Evolutionary conservation across 2,888 invertebrate species (phyloP), one percentile per base, ranked within the genome.

Genomic region (Drosophila koepferae): DNA sequence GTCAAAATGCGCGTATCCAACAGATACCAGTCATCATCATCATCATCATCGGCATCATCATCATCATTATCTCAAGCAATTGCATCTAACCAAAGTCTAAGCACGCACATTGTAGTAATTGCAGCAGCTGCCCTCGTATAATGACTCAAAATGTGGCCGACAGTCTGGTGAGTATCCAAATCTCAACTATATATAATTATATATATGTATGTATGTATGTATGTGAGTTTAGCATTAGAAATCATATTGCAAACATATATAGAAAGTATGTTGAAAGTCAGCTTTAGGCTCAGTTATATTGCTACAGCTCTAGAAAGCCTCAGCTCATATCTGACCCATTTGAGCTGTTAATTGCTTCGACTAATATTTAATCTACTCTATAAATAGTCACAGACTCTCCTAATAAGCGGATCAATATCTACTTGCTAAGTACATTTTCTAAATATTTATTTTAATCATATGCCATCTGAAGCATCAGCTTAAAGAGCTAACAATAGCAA

Each of bases 141-240:
- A 93, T 93, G 93, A 92, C 90, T 86, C 92, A 93, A 92, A 93
- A 92, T 93, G 93, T 91, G 86, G 92, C 93, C 86, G 93, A 93
- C 81, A 93, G 93, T 91, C 91, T 93, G 93, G 93, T 93, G 89
- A 91, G 93, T 91, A 77, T 31, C 20, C 41, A 34, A 58, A 20
- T 48, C 51, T 16, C 38, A 3, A 41, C 23, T 36, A 34, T 36
- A 43, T 44, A 6, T 44, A 20, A 18, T 0, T 40, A 40, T n/a
- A 40, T 16, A 36, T 53, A n/a, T 46, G 16, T 51, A 14, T 49
- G n/a, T 54, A n/a, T 63, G 6, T 59, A 28, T 38, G 14, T 55
- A 20, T 60, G 31, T 59, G 16, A 14, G 48, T 18, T 4, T 36
- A 8, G 28, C 44, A 53, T 67, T 72, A 80, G 81, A 83, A 18